Base-by-base conservation (phyloP, 2,113 vertebrate species). In the Malurus elegans region DNA sequence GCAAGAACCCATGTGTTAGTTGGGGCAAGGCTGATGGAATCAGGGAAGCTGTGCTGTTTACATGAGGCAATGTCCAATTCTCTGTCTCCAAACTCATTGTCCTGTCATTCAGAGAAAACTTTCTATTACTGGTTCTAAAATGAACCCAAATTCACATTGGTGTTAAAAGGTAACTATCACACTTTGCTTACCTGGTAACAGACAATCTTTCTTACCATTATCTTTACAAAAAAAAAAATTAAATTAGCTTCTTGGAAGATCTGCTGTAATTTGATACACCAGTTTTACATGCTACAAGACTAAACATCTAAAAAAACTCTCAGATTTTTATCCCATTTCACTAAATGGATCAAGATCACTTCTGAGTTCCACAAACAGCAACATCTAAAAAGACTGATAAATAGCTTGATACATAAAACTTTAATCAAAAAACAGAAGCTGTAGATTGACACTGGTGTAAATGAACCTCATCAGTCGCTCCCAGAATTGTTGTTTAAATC, bases 401-500 rank as follows among this genome's bases (percentile, higher is more conserved):
- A 79, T 71, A 83, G 56, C 60, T 73, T 26, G 42, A 86, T 20
- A 66, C 38, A 58, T 79, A 73, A 94, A 92, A 89, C 62, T 90
- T 90, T 64, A 93, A 95, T 93, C 73, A 95, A 72, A 95, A 91
- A 6, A 0, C 60, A 70, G 42, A 90, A 88, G 85, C 62, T 76
- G 32, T 9, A 79, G 54, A 79, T 91, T 91, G 86, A 48, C 71
- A 76, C 19, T 86, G 38, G 62, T 61, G 21, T 40, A 95, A 91
- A 89, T n/a, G 45, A 95, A 85, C 71, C 44, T 93, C 81, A 79
- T 87, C 70, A 86, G 66, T 80, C 1, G 2, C 65, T 79, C 87
- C 72, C 78, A 53, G 47, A 82, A 79, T 17, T 86, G 60, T 71
- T 75, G 84, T 79, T 95, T 79, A 90, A 91, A 91, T 88, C 85